Base-by-base conservation (phyloP, 2,888 invertebrate genomes). In the Andrena flavipes region DNA sequence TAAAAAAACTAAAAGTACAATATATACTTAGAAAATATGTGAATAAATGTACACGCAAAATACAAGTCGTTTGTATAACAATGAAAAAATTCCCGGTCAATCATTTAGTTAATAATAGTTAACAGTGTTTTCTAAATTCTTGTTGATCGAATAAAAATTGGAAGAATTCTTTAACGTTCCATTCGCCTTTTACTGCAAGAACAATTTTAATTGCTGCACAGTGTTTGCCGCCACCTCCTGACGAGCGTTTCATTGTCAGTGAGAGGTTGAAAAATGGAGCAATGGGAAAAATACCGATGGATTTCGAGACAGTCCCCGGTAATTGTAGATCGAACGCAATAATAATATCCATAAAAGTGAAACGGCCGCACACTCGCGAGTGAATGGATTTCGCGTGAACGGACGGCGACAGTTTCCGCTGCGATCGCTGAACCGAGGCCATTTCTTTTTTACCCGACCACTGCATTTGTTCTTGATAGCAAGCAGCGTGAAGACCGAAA, bases 301-400 rank as follows among this genome's bases (percentile, higher is more conserved):
- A 59, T 29, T 42, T n/a, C 8, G 30, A 56, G 23, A 26, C 23
- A 10, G 23, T 23, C 13, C 6, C 42, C 6, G 13, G 16, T 29
- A 8, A 29, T 23, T 68, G 26, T 6, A 26, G 56, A 56, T 60
- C 72, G n/a, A n/a, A 23, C 30, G 71, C n/a, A 30, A 59, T 48
- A 63, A 56, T 51, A 63, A 77, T 73, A 63, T 76, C 48, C 30
- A 29, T 73, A 83, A 85, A 87, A 80, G 81, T 78, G 81, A 83
- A 87, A 87, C 76, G 73, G 81, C 68, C 63, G 69, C 80, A 69
- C 67, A 75, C 64, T 78, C 29, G 30, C 77, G 69, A 16, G 84
- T 78, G 85, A 87, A 87, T 76, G 81, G 83, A 82, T 70, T 77
- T 85, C 71, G 62, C 71, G 59, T 51, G 76, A 80, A 85, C 77